Conservation (phyloP, 2,113 vertebrate genomes). For the Gila orcuttii region DNA sequence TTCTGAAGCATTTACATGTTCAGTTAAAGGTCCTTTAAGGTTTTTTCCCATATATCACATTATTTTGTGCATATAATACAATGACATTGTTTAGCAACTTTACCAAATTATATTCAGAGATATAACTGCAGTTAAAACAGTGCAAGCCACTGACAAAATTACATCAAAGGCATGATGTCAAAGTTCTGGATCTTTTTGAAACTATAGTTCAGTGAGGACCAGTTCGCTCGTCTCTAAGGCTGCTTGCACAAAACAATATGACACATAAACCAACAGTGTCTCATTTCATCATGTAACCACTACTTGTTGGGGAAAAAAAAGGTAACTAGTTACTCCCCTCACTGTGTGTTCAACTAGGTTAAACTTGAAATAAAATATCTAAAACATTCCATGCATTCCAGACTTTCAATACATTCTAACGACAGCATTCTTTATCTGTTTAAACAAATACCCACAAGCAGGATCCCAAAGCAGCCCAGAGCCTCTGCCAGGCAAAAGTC, state of each 20-base stretch:
- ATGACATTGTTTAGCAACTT: not conserved
- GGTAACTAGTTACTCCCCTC: no score
- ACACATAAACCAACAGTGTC: not conserved
- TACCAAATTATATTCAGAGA: not conserved
- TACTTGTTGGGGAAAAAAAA: not conserved
- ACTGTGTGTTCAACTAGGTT: not conserved
- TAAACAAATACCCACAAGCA: slow-evolving; percentile 66
- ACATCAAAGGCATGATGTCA: no score
- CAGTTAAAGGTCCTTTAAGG: not conserved
- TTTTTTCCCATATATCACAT: not conserved
- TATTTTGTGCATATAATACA: not conserved
- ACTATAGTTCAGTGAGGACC: not conserved
- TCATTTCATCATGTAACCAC: not conserved
- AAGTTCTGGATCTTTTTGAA: not conserved
- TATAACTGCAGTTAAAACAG: not conserved
- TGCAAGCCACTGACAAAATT: not conserved
- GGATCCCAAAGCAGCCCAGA: slow-evolving; percentile 61
- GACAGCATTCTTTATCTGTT: slow-evolving; percentile 64
- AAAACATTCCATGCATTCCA: slow-evolving; percentile 65
- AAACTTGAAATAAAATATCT: slow-evolving; percentile 31
- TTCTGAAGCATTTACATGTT: slow-evolving; percentile 1
- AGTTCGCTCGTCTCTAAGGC: not conserved
- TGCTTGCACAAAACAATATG: not conserved
- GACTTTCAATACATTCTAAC: slow-evolving; percentile 17
- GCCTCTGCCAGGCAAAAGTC: slow-evolving; percentile 29